Evolutionary conservation across 2,797 vertebrate genomes (phyloP).

Genomic region (Furcifer pardalis): DNA sequence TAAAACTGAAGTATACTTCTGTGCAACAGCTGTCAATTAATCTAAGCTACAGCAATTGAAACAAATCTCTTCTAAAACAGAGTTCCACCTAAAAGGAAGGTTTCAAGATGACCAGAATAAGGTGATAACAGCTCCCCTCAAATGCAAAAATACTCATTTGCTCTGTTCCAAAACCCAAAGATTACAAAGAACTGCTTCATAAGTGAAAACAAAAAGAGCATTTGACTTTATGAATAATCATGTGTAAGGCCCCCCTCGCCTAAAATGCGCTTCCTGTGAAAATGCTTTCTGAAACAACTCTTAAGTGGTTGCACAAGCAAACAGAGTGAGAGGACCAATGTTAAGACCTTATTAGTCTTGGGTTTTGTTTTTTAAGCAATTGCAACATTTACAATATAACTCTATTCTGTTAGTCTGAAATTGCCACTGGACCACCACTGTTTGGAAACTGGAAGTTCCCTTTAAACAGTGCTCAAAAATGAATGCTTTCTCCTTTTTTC

Average conservation of each 20-base stretch:
- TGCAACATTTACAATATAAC: constrained; percentile 67
- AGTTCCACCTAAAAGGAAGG: constrained; percentile 59
- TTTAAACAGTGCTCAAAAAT: constrained; percentile 55
- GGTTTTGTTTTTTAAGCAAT: constrained; percentile 62
- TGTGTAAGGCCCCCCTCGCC: constrained; percentile 63
- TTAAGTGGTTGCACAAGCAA: constrained; percentile 70
- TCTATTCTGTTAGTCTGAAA: constrained; percentile 63
- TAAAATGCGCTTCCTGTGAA: constrained; percentile 72
- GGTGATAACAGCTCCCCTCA: constrained; percentile 39
- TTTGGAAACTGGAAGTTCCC: constrained; percentile 58
- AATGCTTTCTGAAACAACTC: constrained; percentile 66
- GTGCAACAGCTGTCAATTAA: constrained; percentile 58
- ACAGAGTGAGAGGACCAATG: constrained; percentile 59
- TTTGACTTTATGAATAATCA: constrained; percentile 64
- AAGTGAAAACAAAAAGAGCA: constrained; percentile 69
- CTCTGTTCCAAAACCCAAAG: constrained; percentile 49
- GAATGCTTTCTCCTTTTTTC: constrained; percentile 57
- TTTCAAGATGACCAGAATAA: constrained; percentile 39
- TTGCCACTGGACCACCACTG: constrained; percentile 65
- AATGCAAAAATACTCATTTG: constrained; percentile 59
- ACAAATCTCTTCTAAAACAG: constrained; percentile 59
- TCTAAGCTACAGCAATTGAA: constrained; percentile 37
- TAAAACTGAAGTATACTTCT: constrained; percentile 42
- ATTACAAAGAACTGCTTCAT: constrained; percentile 63
- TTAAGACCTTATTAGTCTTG: constrained; percentile 65